Base-by-base conservation (phyloP, 2,113 vertebrate genomes). In the Perca schrenkii region DNA sequence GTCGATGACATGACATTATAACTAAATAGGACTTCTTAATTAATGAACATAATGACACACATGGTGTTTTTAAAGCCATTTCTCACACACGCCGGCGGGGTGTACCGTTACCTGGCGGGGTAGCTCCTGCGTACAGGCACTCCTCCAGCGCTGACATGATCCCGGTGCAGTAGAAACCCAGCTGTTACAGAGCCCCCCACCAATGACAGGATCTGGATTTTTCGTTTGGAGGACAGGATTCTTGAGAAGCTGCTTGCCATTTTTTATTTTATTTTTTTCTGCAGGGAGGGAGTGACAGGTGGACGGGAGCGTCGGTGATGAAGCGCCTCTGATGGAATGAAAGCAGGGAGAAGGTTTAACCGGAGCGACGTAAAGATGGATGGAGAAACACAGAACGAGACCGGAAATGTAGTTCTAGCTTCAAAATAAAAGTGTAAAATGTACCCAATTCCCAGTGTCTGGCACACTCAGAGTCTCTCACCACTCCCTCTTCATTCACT, bases 191-290 rank as follows among this genome's bases (percentile, higher is more conserved):
- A 97, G 0, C 98, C 97, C 31, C 97, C 97, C 31, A 97, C 94
- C 90, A 97, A 75, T 64, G 97, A 96, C 85, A 98, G 92, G 77
- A 98, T 91, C 34, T 95, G 93, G 62, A 97, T 88, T 61, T 93
- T 94, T 0, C 95, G 95, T 56, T 94, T 96, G 82, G 94, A 86
- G 36, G 96, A 94, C 56, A 97, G 86, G 79, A 97, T 83, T 89
- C 97, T 96, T 12, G 96, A 93, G 93, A 98, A 97, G 82, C 95
- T 96, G 94, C 96, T 95, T 25, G 97, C 96, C 97, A 99, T 98
- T 34, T 56, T 94, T 28, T 2, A 28, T 28, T 28, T 28, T 28
- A 2, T 10, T 47, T 1, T 28, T 74, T 14, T 1, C 22, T 36
- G 1, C 2, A 19, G 25, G 22, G 36, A 54, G 11, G 53, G 49